These are phyloP conservation scores for Paracanthobrama guichenoti DNA, from an alignment of 2,113 vertebrate genomes.

Conservation along the genomic window DNA sequence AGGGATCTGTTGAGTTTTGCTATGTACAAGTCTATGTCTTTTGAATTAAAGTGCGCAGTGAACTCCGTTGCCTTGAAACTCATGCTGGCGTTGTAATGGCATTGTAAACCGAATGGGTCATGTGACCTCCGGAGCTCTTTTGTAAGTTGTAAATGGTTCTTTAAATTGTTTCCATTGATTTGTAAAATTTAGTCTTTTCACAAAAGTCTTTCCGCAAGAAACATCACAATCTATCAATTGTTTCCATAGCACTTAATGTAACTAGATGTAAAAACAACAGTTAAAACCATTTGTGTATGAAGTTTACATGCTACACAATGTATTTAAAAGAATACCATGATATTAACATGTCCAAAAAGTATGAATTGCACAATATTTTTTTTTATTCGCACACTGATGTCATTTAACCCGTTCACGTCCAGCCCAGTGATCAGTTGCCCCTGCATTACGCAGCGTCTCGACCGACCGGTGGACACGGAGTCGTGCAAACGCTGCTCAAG, in stretches of 20 bases:
- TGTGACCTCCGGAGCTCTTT: too few species aligned
- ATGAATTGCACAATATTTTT: too few species aligned
- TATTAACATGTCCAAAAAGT: not conserved
- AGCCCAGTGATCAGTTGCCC: constrained; percentile 64
- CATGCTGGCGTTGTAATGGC: too few species aligned
- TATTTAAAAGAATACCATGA: not conserved
- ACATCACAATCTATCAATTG: not conserved
- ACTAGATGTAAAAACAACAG: too few species aligned
- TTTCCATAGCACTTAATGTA: not conserved
- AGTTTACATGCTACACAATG: not conserved
- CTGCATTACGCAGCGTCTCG: constrained; percentile 65
- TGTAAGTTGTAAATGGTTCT: not conserved
- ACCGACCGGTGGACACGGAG: constrained; percentile 47
- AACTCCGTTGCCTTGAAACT: too few species aligned
- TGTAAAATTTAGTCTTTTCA: too few species aligned
- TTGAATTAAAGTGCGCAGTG: too few species aligned
- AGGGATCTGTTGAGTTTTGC: too few species aligned
- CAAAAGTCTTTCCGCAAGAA: not conserved
- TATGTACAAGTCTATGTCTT: too few species aligned
- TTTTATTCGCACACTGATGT: not conserved
- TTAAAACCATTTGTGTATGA: not conserved
- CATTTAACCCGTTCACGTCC: not conserved
- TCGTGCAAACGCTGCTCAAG: constrained; percentile 64
- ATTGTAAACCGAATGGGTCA: too few species aligned
- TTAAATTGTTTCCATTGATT: not conserved